These are phyloP conservation scores for Hydractinia symbiolongicarpus DNA, from an alignment of 30 jellyfish, hydroid and myxozoan genomes.

Conservation along the genomic window DNA sequence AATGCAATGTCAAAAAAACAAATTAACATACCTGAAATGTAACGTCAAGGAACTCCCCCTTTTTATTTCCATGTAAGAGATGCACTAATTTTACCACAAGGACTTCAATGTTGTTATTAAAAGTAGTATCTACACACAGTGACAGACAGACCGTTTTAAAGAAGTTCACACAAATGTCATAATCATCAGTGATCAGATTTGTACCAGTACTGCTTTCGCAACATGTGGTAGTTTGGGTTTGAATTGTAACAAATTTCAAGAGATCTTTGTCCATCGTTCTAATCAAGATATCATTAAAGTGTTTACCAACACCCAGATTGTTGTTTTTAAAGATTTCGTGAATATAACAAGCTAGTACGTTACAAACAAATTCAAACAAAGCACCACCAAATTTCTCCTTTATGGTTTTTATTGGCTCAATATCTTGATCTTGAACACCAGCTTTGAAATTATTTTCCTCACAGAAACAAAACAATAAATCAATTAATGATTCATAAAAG, in stretches of 20 bases:
- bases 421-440: not conserved
- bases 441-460: not conserved
- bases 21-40: too few species aligned
- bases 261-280: not conserved
- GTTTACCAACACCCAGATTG: not conserved
- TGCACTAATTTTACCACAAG: too few species aligned
- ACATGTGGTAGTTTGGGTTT: too few species aligned
- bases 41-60: too few species aligned
- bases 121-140: too few species aligned
- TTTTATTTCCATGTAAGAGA: too few species aligned
- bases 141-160: not conserved
- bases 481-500: constrained; percentile 11
- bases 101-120: too few species aligned
- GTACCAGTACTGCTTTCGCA: too few species aligned
- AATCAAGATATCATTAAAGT: not conserved
- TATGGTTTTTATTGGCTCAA: not conserved
- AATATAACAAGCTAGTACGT: constrained; percentile 6
- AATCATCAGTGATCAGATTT: not conserved
- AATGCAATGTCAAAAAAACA: too few species aligned
- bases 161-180: not conserved
- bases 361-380: not conserved
- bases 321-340: not conserved
- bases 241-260: not conserved
- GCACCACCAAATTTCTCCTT: not conserved
- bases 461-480: not conserved